Base-by-base conservation (phyloP, 2,797 vertebrate species). In the Anabacerthia variegaticeps region DNA sequence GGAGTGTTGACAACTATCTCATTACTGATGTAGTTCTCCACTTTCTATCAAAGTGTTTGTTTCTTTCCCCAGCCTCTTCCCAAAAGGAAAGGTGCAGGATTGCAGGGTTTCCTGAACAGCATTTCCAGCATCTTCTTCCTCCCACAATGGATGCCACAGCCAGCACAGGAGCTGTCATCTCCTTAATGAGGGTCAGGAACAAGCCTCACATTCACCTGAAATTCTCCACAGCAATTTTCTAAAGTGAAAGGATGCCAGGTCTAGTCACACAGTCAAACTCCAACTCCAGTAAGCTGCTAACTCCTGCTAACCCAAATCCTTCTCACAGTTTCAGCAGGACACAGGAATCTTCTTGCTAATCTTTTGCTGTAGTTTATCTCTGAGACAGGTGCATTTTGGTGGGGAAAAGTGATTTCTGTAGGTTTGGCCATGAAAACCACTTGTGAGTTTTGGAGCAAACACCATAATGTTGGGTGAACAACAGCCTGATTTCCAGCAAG, bases 1-100 rank as follows among this genome's bases (percentile, higher is more conserved):
- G 88, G 76, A 93, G 44, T 68, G 56, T 63, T 90, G 85, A 90
- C 74, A 95, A 79, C 85, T 77, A 48, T 82, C 71, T 85, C 67
- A 87, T 88, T 96, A 77, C 80, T 67, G 48, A 8, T 0, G 0
- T 34, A 74, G 84, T 95, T 76, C 55, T 89, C 79, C 2, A 2
- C 78, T 92, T 92, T 67, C 79, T 89, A 43, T 61, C 59, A 73
- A 77, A 92, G 43, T 71, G 9, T 39, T 78, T 84, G 43, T 86
- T 94, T 84, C 39, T 85, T 71, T 41, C 41, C 32, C 14, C n/a
- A 32, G 58, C 14, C 19, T 68, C 49, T 75, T 74, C 44, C 68
- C 72, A 71, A 76, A 88, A 81, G 36, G 39, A 73, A 80, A 86
- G 18, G 73, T 73, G 32, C 15, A 74, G 63, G 44, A 39, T 22